Evolutionary conservation across 2,888 invertebrate species (phyloP).

Genomic region (Aelia acuminata): DNA sequence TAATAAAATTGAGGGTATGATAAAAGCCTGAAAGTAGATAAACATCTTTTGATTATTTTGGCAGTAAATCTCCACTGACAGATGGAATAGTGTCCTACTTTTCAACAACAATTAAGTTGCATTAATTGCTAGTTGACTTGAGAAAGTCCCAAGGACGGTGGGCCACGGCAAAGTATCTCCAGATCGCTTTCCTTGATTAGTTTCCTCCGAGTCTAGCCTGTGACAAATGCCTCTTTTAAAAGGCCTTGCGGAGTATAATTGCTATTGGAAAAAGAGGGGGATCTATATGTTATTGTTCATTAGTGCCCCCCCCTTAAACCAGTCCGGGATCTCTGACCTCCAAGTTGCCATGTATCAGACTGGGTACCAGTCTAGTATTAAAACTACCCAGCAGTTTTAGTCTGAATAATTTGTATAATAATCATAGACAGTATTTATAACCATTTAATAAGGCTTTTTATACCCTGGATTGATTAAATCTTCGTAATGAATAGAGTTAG

Average conservation of each 20-base stretch:
- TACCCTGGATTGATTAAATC: too few species aligned
- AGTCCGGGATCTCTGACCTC: background rate
- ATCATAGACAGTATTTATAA: too few species aligned
- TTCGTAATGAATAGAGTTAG: too few species aligned
- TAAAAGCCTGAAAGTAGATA: background rate
- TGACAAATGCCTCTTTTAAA: constrained; percentile 16
- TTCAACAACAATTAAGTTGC: constrained; percentile 38
- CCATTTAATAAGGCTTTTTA: too few species aligned
- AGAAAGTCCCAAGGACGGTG: background rate
- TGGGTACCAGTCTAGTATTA: too few species aligned
- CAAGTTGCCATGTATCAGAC: too few species aligned
- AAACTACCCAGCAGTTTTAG: too few species aligned
- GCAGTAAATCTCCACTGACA: background rate
- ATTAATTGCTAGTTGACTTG: constrained; percentile 22
- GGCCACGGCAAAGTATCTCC: background rate
- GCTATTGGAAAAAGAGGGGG: background rate
- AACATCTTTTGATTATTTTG: background rate
- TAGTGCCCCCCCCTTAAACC: background rate
- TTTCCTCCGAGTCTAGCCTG: background rate
- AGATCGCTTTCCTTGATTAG: background rate
- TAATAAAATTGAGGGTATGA: background rate
- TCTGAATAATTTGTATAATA: too few species aligned
- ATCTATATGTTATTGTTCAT: constrained; percentile 7
- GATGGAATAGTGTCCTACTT: background rate
- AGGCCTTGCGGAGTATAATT: constrained; percentile 7